Conservation (phyloP, 2,113 vertebrate species). For the Serilophus lunatus region DNA sequence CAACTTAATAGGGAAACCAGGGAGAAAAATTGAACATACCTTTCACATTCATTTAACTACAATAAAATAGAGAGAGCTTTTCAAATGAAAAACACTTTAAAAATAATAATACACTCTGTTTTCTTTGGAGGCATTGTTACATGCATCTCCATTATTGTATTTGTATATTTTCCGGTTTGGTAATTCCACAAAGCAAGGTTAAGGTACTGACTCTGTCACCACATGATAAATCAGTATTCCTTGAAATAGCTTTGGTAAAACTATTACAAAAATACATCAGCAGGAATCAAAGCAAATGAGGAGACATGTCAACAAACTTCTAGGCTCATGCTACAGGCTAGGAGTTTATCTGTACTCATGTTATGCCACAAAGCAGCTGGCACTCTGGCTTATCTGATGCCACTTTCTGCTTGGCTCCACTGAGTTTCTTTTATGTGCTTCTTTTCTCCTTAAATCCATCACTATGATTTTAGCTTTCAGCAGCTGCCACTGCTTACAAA, state of each 20-base stretch:
- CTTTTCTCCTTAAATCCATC: background rate
- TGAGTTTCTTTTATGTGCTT: background rate
- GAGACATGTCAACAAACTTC: background rate
- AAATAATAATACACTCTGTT: background rate
- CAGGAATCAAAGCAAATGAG: background rate
- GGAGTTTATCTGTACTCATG: background rate
- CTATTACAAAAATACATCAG: background rate
- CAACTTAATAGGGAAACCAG: slow-evolving; percentile 1
- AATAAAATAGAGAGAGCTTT: background rate
- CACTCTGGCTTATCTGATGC: background rate
- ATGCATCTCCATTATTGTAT: background rate
- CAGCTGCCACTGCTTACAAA: background rate
- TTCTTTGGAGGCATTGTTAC: background rate
- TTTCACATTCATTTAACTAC: slow-evolving; percentile 18
- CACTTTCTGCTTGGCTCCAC: background rate
- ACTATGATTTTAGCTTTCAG: background rate
- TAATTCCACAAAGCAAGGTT: background rate
- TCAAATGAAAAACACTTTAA: background rate
- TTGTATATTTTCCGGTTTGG: background rate
- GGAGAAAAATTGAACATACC: slow-evolving; percentile 1
- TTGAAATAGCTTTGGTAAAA: background rate
- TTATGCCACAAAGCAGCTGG: background rate
- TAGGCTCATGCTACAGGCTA: background rate
- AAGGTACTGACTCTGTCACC: background rate
- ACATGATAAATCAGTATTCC: background rate